These are phyloP conservation scores for Crenichthys baileyi DNA, from an alignment of 2,797 vertebrate genomes.

Conservation along the genomic window DNA sequence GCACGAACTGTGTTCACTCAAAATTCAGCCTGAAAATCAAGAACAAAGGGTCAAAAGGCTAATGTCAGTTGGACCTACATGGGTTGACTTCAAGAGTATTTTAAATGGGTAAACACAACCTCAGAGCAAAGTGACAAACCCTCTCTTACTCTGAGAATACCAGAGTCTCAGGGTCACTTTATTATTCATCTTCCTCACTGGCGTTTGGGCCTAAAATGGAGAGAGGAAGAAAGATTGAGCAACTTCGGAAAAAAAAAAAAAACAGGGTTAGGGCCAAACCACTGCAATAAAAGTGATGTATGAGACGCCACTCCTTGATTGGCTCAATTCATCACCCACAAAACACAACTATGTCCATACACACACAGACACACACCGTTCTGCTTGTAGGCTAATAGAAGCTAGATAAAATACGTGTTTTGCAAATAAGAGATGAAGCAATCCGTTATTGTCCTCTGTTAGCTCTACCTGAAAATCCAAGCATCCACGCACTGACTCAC, in stretches of 20 bases:
- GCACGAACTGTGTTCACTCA: slow-evolving; percentile 13
- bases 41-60: slow-evolving; percentile 46
- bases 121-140: slow-evolving; percentile 46
- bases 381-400: slow-evolving; percentile 68
- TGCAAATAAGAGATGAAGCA: slow-evolving; percentile 56
- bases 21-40: slow-evolving; percentile 27
- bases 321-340: slow-evolving; percentile 77
- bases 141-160: slow-evolving; percentile 65
- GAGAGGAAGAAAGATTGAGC: slow-evolving; percentile 51
- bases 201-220: slow-evolving; percentile 41
- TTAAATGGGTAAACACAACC: slow-evolving; percentile 49
- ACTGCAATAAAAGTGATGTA: slow-evolving; percentile 82
- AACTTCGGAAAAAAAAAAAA: slow-evolving; percentile 50
- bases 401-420: slow-evolving; percentile 64
- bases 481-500: neutral
- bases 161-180: slow-evolving; percentile 70
- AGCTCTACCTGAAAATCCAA: slow-evolving; percentile 23
- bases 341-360: slow-evolving; percentile 27
- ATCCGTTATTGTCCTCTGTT: slow-evolving; percentile 55
- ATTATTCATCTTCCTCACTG: slow-evolving; percentile 68
- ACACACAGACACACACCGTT: slow-evolving; percentile 3
- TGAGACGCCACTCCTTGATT: slow-evolving; percentile 72
- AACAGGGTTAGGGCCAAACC: slow-evolving; percentile 66
- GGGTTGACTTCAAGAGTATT: slow-evolving; percentile 56
- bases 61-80: slow-evolving; percentile 40